phyloP scores from a whole-genome alignment of 2,113 vertebrate genomes.

The Phoxinus phoxinus region DNA sequence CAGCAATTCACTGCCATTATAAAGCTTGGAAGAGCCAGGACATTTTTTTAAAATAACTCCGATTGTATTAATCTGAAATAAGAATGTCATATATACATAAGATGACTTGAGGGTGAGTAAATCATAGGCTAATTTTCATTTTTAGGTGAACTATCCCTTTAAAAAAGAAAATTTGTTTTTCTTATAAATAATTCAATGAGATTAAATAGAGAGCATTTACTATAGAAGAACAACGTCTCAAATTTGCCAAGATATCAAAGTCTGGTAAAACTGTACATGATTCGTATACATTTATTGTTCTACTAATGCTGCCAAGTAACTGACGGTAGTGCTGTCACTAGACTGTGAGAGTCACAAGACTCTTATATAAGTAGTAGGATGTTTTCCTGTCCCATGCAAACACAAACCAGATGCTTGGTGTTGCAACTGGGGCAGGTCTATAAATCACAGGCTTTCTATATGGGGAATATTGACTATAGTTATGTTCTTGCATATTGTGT shows the following conservation, averaged over 20 bases:
- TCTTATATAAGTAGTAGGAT: constrained; percentile 7
- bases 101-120: too few relatives aligned
- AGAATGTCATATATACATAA: too few relatives aligned
- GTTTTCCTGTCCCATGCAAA: neutral
- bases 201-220: neutral
- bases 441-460: neutral
- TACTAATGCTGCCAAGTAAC: neutral
- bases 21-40: too few relatives aligned
- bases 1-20: too few relatives aligned
- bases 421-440: neutral
- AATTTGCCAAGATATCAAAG: neutral
- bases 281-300: neutral
- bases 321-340: neutral
- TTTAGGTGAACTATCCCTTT: neutral
- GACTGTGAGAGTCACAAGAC: constrained; percentile 20
- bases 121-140: too few relatives aligned
- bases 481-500: neutral
- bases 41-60: too few relatives aligned
- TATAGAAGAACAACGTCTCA: neutral
- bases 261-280: neutral
- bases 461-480: neutral
- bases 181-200: neutral
- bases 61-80: too few relatives aligned
- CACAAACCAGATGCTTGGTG: constrained; percentile 20
- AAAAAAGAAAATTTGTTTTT: neutral